Conservation (phyloP, 1,140 invertebrate species). For the Stegodyphus mimosarum region DNA sequence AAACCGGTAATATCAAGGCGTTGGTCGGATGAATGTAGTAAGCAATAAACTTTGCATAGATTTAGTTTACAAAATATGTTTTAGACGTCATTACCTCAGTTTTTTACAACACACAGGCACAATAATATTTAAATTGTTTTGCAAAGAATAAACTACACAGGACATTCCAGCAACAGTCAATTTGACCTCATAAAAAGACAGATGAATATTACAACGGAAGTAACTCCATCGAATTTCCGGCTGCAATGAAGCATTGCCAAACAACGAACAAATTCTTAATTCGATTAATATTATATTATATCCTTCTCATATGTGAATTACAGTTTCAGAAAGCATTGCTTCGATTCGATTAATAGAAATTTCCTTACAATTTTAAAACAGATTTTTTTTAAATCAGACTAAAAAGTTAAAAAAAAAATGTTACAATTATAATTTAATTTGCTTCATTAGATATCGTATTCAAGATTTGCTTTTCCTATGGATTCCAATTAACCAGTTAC, state of each 20-base stretch:
- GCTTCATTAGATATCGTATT: no score
- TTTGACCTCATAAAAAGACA: slow-evolving; percentile 51
- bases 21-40: slow-evolving; percentile 31
- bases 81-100: slow-evolving; percentile 1
- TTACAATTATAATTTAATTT: no score
- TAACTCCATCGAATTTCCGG: slow-evolving; percentile 58
- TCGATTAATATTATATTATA: neutral
- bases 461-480: no score
- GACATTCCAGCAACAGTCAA: slow-evolving; percentile 44
- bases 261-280: neutral
- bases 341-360: neutral
- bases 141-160: slow-evolving; percentile 10
- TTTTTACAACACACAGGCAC: neutral
- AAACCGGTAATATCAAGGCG: slow-evolving; percentile 59
- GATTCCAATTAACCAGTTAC: no score
- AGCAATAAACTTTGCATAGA: neutral
- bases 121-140: slow-evolving; percentile 15
- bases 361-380: no score
- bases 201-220: slow-evolving; percentile 52
- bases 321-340: no score
- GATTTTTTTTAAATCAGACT: no score
- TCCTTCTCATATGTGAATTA: no score
- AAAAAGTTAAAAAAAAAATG: no score
- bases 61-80: neutral
- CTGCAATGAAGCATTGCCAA: slow-evolving; percentile 24